Evolutionary conservation across 2,113 vertebrate genomes (phyloP).

Genomic region (Gnathonemus echidnorhynchus): DNA sequence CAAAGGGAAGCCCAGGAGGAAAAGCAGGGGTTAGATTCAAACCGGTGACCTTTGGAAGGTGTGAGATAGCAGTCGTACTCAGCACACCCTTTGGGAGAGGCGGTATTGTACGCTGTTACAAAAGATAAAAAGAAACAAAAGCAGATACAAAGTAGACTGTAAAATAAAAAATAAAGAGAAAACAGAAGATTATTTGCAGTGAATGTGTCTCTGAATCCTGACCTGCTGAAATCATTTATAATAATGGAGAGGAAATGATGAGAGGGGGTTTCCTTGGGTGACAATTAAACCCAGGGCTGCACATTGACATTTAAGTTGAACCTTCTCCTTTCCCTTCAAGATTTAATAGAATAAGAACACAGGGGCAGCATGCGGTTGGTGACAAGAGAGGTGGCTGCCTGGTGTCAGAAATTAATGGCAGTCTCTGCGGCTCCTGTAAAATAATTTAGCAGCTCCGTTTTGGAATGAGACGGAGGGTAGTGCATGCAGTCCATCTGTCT

Average conservation of each 20-base stretch:
- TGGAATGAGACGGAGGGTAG: conserved; percentile 49
- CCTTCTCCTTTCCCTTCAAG: conserved; percentile 8
- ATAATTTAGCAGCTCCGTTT: conserved; percentile 63
- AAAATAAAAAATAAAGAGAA: neutral
- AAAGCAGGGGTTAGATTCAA: neutral
- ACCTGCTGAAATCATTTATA: neutral
- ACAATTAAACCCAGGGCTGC: conserved; percentile 11
- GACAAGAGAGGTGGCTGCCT: conserved; percentile 45
- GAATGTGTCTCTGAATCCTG: neutral
- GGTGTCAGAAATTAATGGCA: conserved; percentile 57
- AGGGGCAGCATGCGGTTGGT: conserved; percentile 45
- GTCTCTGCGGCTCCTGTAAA: conserved; percentile 45
- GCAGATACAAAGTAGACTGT: neutral
- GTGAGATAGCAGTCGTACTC: neutral
- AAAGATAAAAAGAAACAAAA: neutral
- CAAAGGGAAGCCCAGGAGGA: neutral
- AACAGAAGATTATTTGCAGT: neutral
- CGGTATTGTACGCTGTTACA: neutral
- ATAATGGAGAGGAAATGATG: neutral
- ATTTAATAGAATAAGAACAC: conserved; percentile 29
- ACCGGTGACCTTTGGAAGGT: neutral
- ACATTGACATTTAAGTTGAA: conserved; percentile 10
- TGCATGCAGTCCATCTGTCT: conserved; percentile 59
- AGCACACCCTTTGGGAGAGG: neutral
- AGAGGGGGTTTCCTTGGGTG: neutral